Evolutionary conservation across 2,113 vertebrate species (phyloP).

Genomic region (Syngnathus typhle): DNA sequence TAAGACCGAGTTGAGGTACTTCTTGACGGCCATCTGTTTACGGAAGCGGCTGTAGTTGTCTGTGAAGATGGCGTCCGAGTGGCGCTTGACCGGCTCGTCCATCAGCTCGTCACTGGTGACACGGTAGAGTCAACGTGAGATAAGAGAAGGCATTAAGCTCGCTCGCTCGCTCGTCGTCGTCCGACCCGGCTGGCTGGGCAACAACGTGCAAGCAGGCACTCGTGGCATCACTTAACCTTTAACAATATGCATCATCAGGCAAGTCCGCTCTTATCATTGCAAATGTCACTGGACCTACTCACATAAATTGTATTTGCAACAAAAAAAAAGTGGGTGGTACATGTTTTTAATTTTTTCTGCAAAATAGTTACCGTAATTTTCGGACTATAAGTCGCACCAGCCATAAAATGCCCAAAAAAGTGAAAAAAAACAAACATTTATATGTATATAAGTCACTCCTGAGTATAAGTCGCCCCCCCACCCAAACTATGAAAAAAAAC

Average conservation of each 20-base stretch:
- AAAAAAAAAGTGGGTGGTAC: background rate
- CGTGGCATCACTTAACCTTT: conserved; percentile 57
- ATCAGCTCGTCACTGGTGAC: conserved; percentile 69
- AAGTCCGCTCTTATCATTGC: conserved; percentile 14
- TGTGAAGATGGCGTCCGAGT: conserved; percentile 93
- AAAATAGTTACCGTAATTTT: too few relatives aligned
- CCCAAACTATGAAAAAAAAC: too few relatives aligned
- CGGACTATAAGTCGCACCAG: too few relatives aligned
- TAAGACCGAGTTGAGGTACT: conserved; percentile 89
- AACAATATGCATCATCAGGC: conserved; percentile 37
- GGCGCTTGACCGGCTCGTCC: conserved; percentile 85
- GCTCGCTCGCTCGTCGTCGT: background rate
- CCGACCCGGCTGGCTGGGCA: conserved; percentile 3
- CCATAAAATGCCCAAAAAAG: too few relatives aligned
- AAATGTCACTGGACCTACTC: conserved; percentile 29
- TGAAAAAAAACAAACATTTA: too few relatives aligned
- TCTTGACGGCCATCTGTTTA: conserved; percentile 96
- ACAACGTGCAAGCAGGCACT: conserved; percentile 11
- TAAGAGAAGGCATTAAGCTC: background rate
- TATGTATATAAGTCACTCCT: too few relatives aligned
- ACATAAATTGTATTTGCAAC: background rate
- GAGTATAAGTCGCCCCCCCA: too few relatives aligned
- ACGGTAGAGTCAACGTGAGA: background rate
- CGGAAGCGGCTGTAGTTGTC: conserved; percentile 94
- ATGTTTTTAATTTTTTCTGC: background rate